Percentiles rank a stretch among this genome's conserved stretches.
Conservation (phyloP, 2,113 vertebrate genomes). For the Mionectes macconnelli region DNA sequence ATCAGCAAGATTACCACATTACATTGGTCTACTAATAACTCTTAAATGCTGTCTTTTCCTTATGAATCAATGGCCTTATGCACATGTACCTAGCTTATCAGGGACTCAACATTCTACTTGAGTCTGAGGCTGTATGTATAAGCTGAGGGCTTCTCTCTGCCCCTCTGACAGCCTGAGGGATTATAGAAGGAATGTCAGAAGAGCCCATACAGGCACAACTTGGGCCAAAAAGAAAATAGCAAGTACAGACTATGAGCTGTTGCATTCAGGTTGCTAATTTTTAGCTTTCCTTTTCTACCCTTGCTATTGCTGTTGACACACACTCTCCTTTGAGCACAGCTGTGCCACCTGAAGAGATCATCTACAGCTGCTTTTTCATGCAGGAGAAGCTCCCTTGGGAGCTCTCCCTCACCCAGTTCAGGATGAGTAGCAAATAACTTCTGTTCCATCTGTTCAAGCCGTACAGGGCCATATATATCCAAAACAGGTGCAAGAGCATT, state of each 20-base stretch:
- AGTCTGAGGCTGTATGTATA: background rate
- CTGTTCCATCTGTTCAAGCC: background rate
- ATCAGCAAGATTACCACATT: background rate
- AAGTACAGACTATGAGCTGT: background rate
- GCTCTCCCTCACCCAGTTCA: background rate
- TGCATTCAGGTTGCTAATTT: background rate
- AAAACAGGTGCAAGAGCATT: background rate
- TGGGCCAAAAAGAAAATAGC: background rate
- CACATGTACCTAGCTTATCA: background rate
- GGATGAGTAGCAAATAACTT: background rate
- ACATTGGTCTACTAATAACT: background rate
- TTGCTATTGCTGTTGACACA: background rate
- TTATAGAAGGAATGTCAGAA: background rate
- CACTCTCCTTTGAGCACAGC: background rate
- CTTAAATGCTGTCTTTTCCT: background rate
- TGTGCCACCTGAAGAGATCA: background rate
- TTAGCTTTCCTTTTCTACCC: background rate
- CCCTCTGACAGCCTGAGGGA: background rate
- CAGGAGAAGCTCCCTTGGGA: background rate
- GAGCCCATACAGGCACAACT: background rate
- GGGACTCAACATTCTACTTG: background rate
- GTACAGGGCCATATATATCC: background rate
- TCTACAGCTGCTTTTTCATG: background rate
- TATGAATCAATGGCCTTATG: background rate
- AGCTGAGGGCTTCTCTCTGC: background rate